Base-by-base conservation (phyloP, 2,113 vertebrate genomes). In the Formicarius rufipectus region DNA sequence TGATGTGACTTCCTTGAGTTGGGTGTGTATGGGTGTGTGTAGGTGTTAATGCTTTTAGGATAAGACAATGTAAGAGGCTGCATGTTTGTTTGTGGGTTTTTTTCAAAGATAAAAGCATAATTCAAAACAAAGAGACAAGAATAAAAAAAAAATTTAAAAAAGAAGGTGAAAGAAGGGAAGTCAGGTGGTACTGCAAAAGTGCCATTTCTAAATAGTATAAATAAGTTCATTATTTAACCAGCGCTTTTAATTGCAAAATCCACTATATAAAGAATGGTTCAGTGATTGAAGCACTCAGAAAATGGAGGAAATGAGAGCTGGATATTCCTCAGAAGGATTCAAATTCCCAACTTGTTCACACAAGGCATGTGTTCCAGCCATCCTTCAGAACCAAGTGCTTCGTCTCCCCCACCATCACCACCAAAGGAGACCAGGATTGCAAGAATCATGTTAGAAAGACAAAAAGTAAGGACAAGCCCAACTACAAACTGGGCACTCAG, bases 301-400 rank as follows among this genome's bases (percentile, higher is more conserved):
- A 79, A 50, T 7, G 4, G 35, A 86, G 66, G 52, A 90, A 55
- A 12, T 59, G 28, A 4, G 21, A 44, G 39, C 18, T 75, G 40
- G 35, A 83, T 15, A 20, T 53, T 84, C 50, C 28, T 66, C 47
- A 80, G 39, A 55, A 40, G 37, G 19, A 40, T 33, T 75, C 18
- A 44, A 22, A 69, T 60, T 74, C 72, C 25, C 30, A 81, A 3
- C 23, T 73, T 5, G 1, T 33, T 33, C 50, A 49, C 27, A 14
- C 4, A 0, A 75, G 3, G 17, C 6, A 4, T 9, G 14, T 53
- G 37, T 69, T 74, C 37, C 7, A 56, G 33, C n/a, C 3, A 1
- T 20, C 9, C 44, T 39, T 39, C 33, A 78, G 24, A 67, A 56
- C 20, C 14, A 91, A 22, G 2, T 25, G 33, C 47, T 91, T 66